Conservation (phyloP, 2,797 vertebrate species). For the Clarias fuscus region DNA sequence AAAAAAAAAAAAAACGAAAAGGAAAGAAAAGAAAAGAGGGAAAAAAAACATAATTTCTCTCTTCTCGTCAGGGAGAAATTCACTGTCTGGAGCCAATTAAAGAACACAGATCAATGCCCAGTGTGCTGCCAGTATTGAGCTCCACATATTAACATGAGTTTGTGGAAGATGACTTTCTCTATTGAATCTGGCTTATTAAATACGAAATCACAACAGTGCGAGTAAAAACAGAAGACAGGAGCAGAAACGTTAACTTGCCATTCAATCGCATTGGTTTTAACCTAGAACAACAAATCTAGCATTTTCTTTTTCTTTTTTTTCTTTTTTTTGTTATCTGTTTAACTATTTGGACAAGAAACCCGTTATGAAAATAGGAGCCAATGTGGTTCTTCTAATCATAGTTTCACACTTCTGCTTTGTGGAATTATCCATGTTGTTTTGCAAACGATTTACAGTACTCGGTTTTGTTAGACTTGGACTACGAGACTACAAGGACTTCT, state of each 20-base stretch:
- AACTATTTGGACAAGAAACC: not conserved
- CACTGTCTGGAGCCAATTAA: slow-evolving; percentile 60
- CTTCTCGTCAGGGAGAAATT: slow-evolving; percentile 49
- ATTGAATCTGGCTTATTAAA: slow-evolving; percentile 54
- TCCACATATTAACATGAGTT: slow-evolving; percentile 55
- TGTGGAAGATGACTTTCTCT: slow-evolving; percentile 47
- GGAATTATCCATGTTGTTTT: slow-evolving; percentile 15
- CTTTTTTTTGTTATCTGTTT: not conserved
- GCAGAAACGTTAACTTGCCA: not conserved
- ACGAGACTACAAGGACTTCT: slow-evolving; percentile 29
- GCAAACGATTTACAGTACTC: slow-evolving; percentile 12
- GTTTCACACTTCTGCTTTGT: not conserved
- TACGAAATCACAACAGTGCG: slow-evolving; percentile 32
- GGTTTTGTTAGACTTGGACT: slow-evolving; percentile 1
- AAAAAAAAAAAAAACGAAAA: too few relatives aligned
- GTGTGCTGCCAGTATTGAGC: slow-evolving; percentile 52
- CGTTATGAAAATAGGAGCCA: not conserved
- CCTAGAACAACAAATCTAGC: not conserved
- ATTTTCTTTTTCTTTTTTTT: not conserved
- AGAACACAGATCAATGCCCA: slow-evolving; percentile 58
- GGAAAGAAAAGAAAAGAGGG: not conserved
- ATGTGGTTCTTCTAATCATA: slow-evolving; percentile 5
- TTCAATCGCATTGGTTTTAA: slow-evolving; percentile 13
- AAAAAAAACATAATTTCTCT: slow-evolving; percentile 42
- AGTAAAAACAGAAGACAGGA: slow-evolving; percentile 10